A percentile compares a stretch with the other conserved stretches of the same genome.
Conservation (phyloP, 2,113 vertebrate genomes). For the Boleophthalmus pectinirostris region DNA sequence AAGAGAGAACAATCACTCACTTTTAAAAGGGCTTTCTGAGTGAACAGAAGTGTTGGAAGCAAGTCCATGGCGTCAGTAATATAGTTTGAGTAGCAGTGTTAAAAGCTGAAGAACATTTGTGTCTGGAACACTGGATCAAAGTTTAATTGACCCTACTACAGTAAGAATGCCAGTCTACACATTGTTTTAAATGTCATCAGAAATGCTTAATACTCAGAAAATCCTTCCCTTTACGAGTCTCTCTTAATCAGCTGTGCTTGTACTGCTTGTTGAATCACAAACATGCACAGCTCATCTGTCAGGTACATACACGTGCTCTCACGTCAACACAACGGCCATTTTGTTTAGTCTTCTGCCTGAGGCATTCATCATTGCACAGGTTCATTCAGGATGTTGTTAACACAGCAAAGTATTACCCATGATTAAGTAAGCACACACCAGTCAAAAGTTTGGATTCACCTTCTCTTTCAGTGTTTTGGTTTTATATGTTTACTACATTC, state of each 20-base stretch:
- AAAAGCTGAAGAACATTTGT: not conserved
- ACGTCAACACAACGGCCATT: not conserved
- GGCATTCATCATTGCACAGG: not conserved
- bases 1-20: no score
- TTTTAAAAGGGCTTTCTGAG: no score
- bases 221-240: not conserved
- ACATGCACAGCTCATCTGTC: constrained; percentile 1
- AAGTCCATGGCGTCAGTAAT: not conserved
- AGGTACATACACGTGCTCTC: not conserved
- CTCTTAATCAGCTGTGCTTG: not conserved
- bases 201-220: not conserved
- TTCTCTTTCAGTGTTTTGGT: no score
- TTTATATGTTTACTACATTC: no score
- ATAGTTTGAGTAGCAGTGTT: not conserved
- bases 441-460: no score
- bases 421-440: no score
- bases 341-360: not conserved
- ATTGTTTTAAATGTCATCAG: not conserved
- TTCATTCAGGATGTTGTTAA: not conserved
- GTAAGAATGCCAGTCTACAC: not conserved
- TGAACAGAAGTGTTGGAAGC: not conserved
- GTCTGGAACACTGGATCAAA: not conserved
- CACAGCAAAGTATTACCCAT: not conserved
- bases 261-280: not conserved
- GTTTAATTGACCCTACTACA: not conserved